Evolutionary conservation across 2,888 invertebrate genomes (phyloP).

Genomic region (Acronicta psi): DNA sequence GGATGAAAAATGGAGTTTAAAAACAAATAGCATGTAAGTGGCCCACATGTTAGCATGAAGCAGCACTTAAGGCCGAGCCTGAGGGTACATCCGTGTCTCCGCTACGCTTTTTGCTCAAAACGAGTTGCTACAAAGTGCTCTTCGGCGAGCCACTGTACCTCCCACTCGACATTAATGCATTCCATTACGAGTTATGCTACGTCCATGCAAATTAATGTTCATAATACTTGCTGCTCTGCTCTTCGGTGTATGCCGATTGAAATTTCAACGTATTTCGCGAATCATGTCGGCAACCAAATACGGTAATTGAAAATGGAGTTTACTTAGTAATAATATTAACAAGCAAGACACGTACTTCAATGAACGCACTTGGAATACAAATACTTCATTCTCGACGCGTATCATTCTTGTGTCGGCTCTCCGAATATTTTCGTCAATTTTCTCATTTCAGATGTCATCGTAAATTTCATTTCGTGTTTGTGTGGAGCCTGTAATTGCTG

Average conservation of each 20-base stretch:
- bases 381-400: slow-evolving; percentile 71
- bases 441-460: slow-evolving; percentile 63
- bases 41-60: slow-evolving; percentile 60
- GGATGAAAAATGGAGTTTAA: slow-evolving; percentile 38
- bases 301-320: slow-evolving; percentile 82
- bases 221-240: slow-evolving; percentile 64
- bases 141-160: slow-evolving; percentile 61
- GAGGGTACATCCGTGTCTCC: slow-evolving; percentile 65
- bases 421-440: slow-evolving; percentile 68
- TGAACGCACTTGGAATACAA: slow-evolving; percentile 81
- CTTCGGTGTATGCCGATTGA: slow-evolving; percentile 57
- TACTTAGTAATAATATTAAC: slow-evolving; percentile 78
- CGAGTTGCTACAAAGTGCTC: slow-evolving; percentile 69
- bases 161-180: slow-evolving; percentile 75
- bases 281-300: slow-evolving; percentile 69
- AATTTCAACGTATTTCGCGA: slow-evolving; percentile 63
- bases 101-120: slow-evolving; percentile 69
- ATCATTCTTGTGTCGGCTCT: slow-evolving; percentile 67
- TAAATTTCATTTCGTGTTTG: slow-evolving; percentile 56
- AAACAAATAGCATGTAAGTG: slow-evolving; percentile 52
- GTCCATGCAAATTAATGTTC: slow-evolving; percentile 72
- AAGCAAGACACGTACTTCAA: slow-evolving; percentile 75
- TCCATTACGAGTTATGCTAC: slow-evolving; percentile 74
- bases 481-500: slow-evolving; percentile 35
- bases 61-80: slow-evolving; percentile 60